Base-by-base conservation (phyloP, 2,888 invertebrate genomes). In the Drosophila birchii region DNA sequence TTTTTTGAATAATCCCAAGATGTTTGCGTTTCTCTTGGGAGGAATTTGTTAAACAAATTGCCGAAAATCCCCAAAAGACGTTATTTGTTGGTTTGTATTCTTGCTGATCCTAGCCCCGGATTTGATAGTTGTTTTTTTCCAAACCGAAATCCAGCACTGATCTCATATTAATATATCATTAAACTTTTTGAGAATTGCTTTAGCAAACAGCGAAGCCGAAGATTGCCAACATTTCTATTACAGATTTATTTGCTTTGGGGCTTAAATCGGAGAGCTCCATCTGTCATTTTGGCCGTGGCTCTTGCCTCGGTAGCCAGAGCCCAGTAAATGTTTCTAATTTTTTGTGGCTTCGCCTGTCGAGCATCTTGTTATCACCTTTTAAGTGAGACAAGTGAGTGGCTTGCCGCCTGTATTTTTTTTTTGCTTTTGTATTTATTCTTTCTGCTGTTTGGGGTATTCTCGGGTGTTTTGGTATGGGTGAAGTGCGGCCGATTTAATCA, bases 321-420 rank as follows among this genome's bases (percentile, higher is more conserved):
- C 68, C 57, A 69, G 51, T 36, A 68, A 71, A 57, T 73, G 43
- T 64, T 51, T 59, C 58, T 54, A 47, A 54, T 69, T 47, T 60
- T 55, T 47, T 36, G 20, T 38, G 23, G 49, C 43, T 54, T 45
- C 20, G 34, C 34, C 58, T 76, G 77, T 74, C 79, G 75, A 86
- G 85, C 85, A 84, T 76, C 81, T 80, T 85, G 86, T 88, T 85
- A 83, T 86, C 87, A 80, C 88, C 90, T 86, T 90, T 83, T 86
- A 89, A 88, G 90, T 81, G 83, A 75, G 86, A 85, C 78, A 88
- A 77, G 88, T 86, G 83, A 86, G 88, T 86, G 88, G 78, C 62
- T 67, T 75, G 67, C 63, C 74, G 70, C 64, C 76, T 36, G 60
- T n/a, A 55, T 57, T 66, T 58, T 51, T 54, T 39, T 26, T n/a